Evolutionary conservation across 2,888 invertebrate species (phyloP), one percentile per base, ranked within the genome.

Genomic region (Anarsia innoxiella): DNA sequence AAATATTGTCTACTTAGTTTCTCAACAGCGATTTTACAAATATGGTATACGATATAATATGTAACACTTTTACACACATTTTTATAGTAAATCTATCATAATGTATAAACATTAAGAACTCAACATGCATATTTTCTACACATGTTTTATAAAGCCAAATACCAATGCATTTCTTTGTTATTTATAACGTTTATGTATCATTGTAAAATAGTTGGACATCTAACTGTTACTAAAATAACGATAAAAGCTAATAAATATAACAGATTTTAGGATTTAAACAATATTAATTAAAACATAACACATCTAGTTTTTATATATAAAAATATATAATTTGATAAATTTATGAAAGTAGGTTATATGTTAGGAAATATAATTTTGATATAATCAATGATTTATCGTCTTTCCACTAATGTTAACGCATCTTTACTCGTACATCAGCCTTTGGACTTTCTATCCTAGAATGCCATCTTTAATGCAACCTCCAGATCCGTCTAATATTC

Each of bases 111-210:
- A 75, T 72, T 82, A 70, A 78, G 69, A 75, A 71, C 69, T 71
- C 82, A 83, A 83, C 82, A 82, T 73, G 73, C 61, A 66, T 64
- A 63, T 41, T 51, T 46, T 48, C 49, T 66, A 69, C 66, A 66
- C 76, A 80, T 77, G 82, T 78, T 76, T 77, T 68, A 55, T 86
- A 86, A 86, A 86, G 86, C 86, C 85, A 83, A 82, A 76, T 86
- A 86, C 86, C 86, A 86, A 86, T 86, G 86, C 86, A 85, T 86
- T 73, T 76, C 68, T 67, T 67, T 76, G 76, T 78, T 77, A 78
- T 74, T 75, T 73, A 78, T 79, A 77, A 66, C 64, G 59, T 58
- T 68, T 70, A 68, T 51, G 61, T 66, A 61, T 53, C 49, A 49
- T 60, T 47, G 42, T 54, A 56, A 53, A 52, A 37, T 47, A 50